Conservation (phyloP, 2,113 vertebrate species). For the Macquaria ambigua region DNA sequence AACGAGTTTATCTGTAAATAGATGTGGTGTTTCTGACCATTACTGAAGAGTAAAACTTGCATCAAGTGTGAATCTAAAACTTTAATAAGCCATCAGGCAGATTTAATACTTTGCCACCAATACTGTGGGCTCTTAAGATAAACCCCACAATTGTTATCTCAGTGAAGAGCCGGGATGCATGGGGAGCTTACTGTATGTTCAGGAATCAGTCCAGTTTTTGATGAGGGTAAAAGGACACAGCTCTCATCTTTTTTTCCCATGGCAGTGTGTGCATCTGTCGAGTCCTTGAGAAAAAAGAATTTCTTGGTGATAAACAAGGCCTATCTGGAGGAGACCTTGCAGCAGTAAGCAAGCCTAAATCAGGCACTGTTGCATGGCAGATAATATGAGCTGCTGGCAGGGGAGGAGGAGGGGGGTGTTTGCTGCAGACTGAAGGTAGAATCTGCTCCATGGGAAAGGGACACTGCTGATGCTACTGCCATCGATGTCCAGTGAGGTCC, state of each 20-base stretch:
- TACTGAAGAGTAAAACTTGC: slow-evolving; percentile 42
- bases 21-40: slow-evolving; percentile 36
- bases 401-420: slow-evolving; percentile 10
- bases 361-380: slow-evolving; percentile 60
- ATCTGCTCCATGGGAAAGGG: slow-evolving; percentile 32
- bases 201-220: slow-evolving; percentile 52
- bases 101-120: slow-evolving; percentile 51
- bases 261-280: slow-evolving; percentile 40
- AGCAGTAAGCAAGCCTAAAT: slow-evolving; percentile 56
- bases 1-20: slow-evolving; percentile 30
- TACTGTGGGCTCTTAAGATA: slow-evolving; percentile 54
- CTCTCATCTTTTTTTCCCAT: slow-evolving; percentile 71
- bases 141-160: slow-evolving; percentile 47
- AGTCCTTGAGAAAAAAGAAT: slow-evolving; percentile 35
- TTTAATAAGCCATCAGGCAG: slow-evolving; percentile 59
- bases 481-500: slow-evolving; percentile 37
- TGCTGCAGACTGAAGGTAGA: slow-evolving; percentile 39
- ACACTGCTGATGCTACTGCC: slow-evolving; percentile 22
- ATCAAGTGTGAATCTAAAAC: slow-evolving; percentile 52
- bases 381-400: slow-evolving; percentile 53
- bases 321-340: slow-evolving; percentile 58
- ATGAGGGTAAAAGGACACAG: slow-evolving; percentile 66
- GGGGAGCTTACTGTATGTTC: slow-evolving; percentile 29
- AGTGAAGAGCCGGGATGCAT: slow-evolving; percentile 9
- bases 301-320: slow-evolving; percentile 60